Evolutionary conservation across 2,888 invertebrate genomes (phyloP), one percentile per base, ranked within the genome.

Genomic region (Diogma glabrata): DNA sequence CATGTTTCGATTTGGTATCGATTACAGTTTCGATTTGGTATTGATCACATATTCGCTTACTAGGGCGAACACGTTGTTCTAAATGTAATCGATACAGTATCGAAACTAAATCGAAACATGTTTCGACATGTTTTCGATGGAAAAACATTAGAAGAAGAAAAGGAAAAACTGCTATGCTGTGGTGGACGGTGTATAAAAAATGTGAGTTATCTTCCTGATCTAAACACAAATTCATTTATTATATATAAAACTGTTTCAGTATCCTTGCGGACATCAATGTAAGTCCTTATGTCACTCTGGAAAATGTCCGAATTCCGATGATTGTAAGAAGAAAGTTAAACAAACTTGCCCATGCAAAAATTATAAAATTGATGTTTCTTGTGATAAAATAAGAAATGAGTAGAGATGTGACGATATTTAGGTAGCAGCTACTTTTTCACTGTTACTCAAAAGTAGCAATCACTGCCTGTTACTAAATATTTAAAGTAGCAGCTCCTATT

Each of bases 131-230:
- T n/a, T n/a, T n/a, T n/a, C n/a, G 70, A 73, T 47, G 64, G 65
- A 55, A 60, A 69, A 53, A 67, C 65, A 43, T 69, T 71, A 1
- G 12, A 51, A 10, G 56, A 57, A 48, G 57, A 54, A 1, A 60
- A 59, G 9, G 64, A 67, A 33, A 61, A 59, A 48, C 52, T 65
- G 14, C 59, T 60, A 50, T 62, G 75, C 20, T 95, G 94, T 64
- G 84, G 85, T 33, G 87, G 88, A 64, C 87, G 86, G 56, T 95
- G 94, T 63, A 84, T 90, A 0, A 87, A 84, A 71, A 82, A 77
- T 69, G 86, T 86, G 67, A 70, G 74, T 67, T n/a, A 14, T 22
- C 20, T 17, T 51, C 53, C 56, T n/a, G 49, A 16, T 23, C 4
- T 45, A 40, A 49, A 26, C 14, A 16, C 17, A 7, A 17, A 8